Conservation (phyloP, 2,113 vertebrate genomes). For the Nettapus auritus region DNA sequence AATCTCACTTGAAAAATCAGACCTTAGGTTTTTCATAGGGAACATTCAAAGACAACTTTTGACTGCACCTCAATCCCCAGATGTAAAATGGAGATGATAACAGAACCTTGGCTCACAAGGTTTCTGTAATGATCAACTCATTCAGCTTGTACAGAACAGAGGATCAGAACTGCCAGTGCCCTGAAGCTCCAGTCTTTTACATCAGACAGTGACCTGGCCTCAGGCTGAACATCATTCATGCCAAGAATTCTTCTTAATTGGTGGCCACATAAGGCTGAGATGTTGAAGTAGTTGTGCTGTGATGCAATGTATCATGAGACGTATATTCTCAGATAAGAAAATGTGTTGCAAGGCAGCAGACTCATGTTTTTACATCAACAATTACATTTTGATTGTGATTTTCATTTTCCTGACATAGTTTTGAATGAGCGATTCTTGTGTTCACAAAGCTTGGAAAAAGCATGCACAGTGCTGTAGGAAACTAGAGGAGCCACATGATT, state of each 20-base stretch:
- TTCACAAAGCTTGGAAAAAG: slow-evolving; percentile 15
- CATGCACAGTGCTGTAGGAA: not conserved
- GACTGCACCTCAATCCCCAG: slow-evolving; percentile 58
- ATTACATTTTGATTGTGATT: slow-evolving; percentile 47
- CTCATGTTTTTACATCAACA: slow-evolving; percentile 44
- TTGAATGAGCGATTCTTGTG: slow-evolving; percentile 8
- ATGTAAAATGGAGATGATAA: slow-evolving; percentile 62
- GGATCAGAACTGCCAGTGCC: slow-evolving; percentile 46
- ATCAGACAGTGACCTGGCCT: slow-evolving; percentile 68
- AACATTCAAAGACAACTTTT: slow-evolving; percentile 51
- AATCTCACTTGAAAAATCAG: not conserved
- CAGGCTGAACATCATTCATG: slow-evolving; percentile 64
- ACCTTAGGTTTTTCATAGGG: not conserved
- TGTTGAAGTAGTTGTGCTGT: slow-evolving; percentile 3
- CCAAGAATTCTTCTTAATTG: slow-evolving; percentile 65
- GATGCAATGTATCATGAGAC: not conserved
- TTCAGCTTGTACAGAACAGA: slow-evolving; percentile 54
- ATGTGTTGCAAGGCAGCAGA: not conserved
- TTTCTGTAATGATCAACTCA: slow-evolving; percentile 54
- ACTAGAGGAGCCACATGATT: not conserved
- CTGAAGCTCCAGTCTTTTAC: slow-evolving; percentile 57
- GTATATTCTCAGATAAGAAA: slow-evolving; percentile 24
- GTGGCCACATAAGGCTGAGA: slow-evolving; percentile 36
- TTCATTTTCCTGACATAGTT: slow-evolving; percentile 19
- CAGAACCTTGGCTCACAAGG: slow-evolving; percentile 7